These are phyloP conservation scores for Charadrius vociferus DNA, from an alignment of 2,113 vertebrate genomes.

Conservation along the genomic window DNA sequence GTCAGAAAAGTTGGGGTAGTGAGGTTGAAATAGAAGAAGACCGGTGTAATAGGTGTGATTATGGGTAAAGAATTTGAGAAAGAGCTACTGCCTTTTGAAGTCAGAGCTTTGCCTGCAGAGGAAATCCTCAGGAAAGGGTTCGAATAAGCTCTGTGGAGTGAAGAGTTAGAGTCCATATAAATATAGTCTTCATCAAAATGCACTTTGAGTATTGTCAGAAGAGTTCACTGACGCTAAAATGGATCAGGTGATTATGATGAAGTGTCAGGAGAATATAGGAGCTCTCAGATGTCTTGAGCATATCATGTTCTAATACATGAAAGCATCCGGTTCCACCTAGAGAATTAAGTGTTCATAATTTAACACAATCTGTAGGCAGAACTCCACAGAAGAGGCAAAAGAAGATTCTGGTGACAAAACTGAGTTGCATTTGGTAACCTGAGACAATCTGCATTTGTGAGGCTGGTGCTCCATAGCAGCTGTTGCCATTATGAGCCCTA, in stretches of 20 bases:
- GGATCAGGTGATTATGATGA: background rate
- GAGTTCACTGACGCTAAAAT: slow-evolving; percentile 3
- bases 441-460: background rate
- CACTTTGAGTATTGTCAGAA: background rate
- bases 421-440: background rate
- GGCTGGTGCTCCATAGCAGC: background rate
- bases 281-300: background rate
- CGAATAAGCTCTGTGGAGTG: background rate
- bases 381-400: background rate
- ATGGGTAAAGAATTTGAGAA: background rate
- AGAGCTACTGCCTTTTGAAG: background rate
- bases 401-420: background rate
- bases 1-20: background rate
- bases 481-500: background rate
- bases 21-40: background rate
- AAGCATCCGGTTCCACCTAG: background rate
- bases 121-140: slow-evolving; percentile 29
- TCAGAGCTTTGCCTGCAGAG: slow-evolving; percentile 1
- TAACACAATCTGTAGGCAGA: background rate
- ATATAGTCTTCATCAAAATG: background rate
- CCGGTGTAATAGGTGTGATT: background rate
- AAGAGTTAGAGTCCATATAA: background rate
- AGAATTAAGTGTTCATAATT: background rate
- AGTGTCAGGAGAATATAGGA: background rate
- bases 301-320: background rate